These are phyloP conservation scores for Anser cygnoides DNA, from an alignment of 2,113 vertebrate species.

Conservation along the genomic window DNA sequence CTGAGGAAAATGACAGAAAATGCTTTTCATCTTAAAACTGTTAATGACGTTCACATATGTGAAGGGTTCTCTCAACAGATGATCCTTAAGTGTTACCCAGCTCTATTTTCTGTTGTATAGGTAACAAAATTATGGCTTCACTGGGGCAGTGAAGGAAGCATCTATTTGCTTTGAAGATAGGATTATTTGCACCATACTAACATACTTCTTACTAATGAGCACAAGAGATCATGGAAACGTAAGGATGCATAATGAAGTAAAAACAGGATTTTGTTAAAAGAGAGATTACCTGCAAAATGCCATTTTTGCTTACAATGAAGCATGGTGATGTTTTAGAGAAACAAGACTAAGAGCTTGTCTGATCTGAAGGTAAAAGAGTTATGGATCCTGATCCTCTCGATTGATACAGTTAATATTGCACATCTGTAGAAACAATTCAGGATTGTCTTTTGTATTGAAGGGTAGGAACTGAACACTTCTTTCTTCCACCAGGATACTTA, in stretches of 20 bases:
- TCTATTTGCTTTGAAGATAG: neutral
- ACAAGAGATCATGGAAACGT: neutral
- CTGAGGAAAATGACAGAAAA: neutral
- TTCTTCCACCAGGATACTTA: neutral
- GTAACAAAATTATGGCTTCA: neutral
- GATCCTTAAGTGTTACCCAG: neutral
- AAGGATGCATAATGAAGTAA: neutral
- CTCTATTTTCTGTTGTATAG: neutral
- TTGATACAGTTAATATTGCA: neutral
- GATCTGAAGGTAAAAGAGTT: neutral
- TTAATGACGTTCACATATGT: neutral
- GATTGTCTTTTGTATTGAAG: neutral
- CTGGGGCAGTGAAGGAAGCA: neutral
- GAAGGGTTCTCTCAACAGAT: neutral
- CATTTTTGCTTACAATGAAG: neutral
- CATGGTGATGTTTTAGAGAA: neutral
- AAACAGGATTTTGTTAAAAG: neutral
- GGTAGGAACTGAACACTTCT: neutral
- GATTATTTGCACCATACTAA: neutral
- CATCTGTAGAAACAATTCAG: neutral
- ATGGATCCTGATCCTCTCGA: neutral
- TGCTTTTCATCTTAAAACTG: neutral
- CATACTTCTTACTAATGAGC: neutral
- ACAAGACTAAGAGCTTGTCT: neutral
- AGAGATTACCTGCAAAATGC: neutral